Evolutionary conservation across 2,888 invertebrate genomes (phyloP).

Genomic region (Nemotelus nigrinus): DNA sequence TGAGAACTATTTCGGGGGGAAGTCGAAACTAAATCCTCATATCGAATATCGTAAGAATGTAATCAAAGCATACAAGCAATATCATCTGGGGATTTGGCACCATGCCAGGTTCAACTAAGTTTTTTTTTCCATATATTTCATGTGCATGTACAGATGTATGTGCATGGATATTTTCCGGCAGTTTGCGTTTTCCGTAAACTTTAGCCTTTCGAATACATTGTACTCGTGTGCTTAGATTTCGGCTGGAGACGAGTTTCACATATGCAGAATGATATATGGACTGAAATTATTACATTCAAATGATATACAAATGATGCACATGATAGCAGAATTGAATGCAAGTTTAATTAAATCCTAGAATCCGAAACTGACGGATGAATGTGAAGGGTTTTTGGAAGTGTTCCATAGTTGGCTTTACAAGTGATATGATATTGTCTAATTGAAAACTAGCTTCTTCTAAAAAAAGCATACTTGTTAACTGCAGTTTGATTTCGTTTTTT

Average conservation of each 20-base stretch:
- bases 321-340: slow-evolving; percentile 7
- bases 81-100: slow-evolving; percentile 44
- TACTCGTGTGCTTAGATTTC: neutral
- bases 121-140: slow-evolving; percentile 13
- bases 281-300: neutral
- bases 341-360: neutral
- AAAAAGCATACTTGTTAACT: too few relatives aligned
- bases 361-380: too few relatives aligned
- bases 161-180: slow-evolving; percentile 19
- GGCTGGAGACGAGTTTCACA: neutral
- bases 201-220: neutral
- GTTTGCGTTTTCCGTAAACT: slow-evolving; percentile 18
- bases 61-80: slow-evolving; percentile 40
- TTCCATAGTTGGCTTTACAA: too few relatives aligned
- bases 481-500: too few relatives aligned
- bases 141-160: neutral
- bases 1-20: slow-evolving; percentile 10
- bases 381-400: too few relatives aligned
- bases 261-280: neutral
- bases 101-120: slow-evolving; percentile 23
- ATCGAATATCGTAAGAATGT: slow-evolving; percentile 45
- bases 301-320: neutral
- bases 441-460: too few relatives aligned
- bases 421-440: too few relatives aligned
- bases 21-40: slow-evolving; percentile 41